Base-by-base conservation (phyloP, 2,797 vertebrate genomes). In the Avahi laniger region DNA sequence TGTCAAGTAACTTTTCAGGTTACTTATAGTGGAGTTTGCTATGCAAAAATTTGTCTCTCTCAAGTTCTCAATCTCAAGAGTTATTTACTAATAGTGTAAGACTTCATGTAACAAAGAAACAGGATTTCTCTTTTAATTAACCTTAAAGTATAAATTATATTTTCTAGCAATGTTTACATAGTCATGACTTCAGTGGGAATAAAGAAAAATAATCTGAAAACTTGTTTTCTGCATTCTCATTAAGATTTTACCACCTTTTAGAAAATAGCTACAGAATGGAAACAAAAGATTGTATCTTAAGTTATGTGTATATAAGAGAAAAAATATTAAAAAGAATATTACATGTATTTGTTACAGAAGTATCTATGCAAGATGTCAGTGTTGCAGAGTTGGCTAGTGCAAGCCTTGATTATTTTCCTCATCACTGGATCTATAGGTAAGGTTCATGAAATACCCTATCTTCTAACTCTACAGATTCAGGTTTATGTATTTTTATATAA, bases 351-450 rank as follows among this genome's bases (percentile, higher is more conserved):
- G 41, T 97, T 26, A 54, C 97, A 99, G 98, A 94, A 97, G 59
- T 69, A 86, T 54, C 50, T 57, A 4, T 88, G 91, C 98, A 98
- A 95, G 92, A 99, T 99, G 98, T 93, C 97, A 94, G 85, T 80
- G 72, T 30, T 52, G 69, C 96, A 96, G 95, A 98, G 24, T 87
- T 98, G 97, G 96, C 89, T 97, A 72, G 63, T 86, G 33, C 93
- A n/a, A 92, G 69, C 80, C 73, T 96, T 98, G 12, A 97, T 30
- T 93, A 30, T 98, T 57, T 75, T 98, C 41, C 72, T 98, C 94
- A 97, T 1, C 72, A 46, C 98, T 96, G 98, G 67, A 84, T 97
- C 59, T 93, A 28, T 97, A 93, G 98, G 98, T 99, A 98, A 98
- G 98, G 54, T 17, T 94, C 88, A 50, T 59, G 41, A 63, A 43